phyloP scores from a whole-genome alignment of 2,113 vertebrate genomes.

The Scomber scombrus region DNA sequence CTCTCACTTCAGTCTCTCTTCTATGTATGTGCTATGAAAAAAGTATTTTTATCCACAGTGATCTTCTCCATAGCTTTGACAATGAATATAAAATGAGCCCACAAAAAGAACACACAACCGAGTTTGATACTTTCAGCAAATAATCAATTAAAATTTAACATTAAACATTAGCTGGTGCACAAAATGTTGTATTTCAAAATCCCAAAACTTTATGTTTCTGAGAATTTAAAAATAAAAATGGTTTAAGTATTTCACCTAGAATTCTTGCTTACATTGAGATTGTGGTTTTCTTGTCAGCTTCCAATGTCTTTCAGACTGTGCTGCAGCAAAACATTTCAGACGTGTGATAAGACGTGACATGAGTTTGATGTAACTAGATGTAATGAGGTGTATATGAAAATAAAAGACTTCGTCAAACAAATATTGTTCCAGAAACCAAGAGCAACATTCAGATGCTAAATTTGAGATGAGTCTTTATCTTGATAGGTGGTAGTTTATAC shows the following conservation, averaged over 20 bases:
- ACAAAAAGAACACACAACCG: background rate
- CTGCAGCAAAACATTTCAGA: background rate
- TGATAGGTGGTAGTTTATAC: background rate
- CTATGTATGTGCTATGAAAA: background rate
- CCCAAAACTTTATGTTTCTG: background rate
- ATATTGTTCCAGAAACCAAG: background rate
- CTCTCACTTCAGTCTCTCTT: slow-evolving; percentile 23
- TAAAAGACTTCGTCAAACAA: background rate
- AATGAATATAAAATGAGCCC: slow-evolving; percentile 9
- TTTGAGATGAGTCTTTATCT: background rate
- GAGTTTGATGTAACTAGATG: background rate
- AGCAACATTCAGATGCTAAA: background rate
- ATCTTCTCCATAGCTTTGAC: slow-evolving; percentile 4
- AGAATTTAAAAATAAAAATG: background rate
- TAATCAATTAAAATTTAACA: background rate
- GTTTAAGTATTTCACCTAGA: background rate
- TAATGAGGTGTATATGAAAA: background rate
- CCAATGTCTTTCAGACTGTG: background rate
- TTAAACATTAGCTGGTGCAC: too few species aligned
- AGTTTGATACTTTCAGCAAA: background rate
- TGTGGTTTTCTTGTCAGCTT: background rate
- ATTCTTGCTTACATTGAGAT: background rate
- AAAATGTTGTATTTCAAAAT: background rate
- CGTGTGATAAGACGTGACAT: background rate
- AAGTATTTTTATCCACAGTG: slow-evolving; percentile 16